A percentile compares a stretch with the other conserved stretches of the same genome.
Evolutionary conservation across 2,113 vertebrate species (phyloP).

Genomic region (Oryzias javanicus): DNA sequence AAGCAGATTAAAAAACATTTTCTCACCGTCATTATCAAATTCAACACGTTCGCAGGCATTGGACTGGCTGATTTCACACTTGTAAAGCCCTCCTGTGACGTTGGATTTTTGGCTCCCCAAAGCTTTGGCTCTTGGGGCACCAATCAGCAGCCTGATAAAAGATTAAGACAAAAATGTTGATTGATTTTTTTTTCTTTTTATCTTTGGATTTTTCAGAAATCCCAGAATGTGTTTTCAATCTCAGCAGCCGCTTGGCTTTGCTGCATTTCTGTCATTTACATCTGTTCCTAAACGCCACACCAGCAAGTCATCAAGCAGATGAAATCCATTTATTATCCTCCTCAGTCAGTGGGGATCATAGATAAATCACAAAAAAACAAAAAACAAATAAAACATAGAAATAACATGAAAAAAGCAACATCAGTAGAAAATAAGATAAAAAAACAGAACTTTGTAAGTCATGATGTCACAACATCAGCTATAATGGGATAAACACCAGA

Average conservation of each 20-base stretch:
- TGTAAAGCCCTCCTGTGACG: constrained; percentile 90
- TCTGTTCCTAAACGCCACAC: too few relatives aligned
- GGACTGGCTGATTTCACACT: constrained; percentile 82
- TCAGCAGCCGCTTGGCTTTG: background rate
- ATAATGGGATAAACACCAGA: too few relatives aligned
- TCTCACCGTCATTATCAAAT: constrained; percentile 89
- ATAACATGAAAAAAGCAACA: too few relatives aligned
- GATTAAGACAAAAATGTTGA: background rate
- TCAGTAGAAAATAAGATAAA: too few relatives aligned
- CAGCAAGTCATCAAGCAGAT: too few relatives aligned
- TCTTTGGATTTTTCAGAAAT: background rate
- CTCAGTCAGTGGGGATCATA: too few relatives aligned
- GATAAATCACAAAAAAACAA: too few relatives aligned
- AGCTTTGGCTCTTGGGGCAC: constrained; percentile 86
- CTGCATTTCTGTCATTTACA: too few relatives aligned
- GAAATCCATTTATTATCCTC: too few relatives aligned
- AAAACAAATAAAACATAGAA: too few relatives aligned
- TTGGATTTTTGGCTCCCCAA: constrained; percentile 82
- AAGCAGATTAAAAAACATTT: background rate
- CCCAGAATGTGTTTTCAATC: background rate
- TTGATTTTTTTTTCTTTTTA: background rate
- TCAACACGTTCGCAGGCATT: constrained; percentile 78
- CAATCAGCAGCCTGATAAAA: constrained; percentile 86
- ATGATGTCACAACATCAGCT: too few relatives aligned
- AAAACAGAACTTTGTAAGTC: too few relatives aligned